A percentile compares a stretch with the other conserved stretches of the same genome.
These are phyloP conservation scores for Amphipoea lucens DNA, from an alignment of 2,888 invertebrate species.

Conservation along the genomic window DNA sequence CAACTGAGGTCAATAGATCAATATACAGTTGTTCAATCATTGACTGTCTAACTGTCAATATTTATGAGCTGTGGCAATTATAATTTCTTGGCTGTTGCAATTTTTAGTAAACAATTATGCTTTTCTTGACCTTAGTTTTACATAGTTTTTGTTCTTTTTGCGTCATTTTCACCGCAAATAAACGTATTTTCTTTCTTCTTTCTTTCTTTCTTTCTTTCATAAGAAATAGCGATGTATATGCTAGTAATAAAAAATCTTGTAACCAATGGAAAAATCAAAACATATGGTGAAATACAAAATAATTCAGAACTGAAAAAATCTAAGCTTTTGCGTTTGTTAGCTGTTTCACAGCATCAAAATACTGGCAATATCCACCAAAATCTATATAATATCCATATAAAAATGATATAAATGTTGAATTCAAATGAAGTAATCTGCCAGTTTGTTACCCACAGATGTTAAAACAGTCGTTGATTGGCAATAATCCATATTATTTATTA, in stretches of 20 bases:
- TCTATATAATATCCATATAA: background rate
- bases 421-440: background rate
- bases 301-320: background rate
- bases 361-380: background rate
- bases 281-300: background rate
- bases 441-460: background rate
- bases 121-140: background rate
- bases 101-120: background rate
- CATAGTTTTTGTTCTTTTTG: no score
- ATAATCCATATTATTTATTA: background rate
- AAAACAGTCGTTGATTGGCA: background rate
- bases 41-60: constrained; percentile 34
- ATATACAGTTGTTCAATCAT: constrained; percentile 13
- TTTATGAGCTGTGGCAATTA: constrained; percentile 10
- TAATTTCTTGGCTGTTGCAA: constrained; percentile 21
- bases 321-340: background rate
- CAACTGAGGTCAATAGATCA: constrained; percentile 40
- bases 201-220: no score
- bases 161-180: no score
- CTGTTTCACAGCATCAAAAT: background rate
- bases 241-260: background rate
- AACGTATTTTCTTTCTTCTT: no score
- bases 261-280: background rate
- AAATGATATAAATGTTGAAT: background rate
- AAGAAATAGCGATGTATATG: background rate